Conservation (phyloP, 2,888 invertebrate species). For the Mantis religiosa region DNA sequence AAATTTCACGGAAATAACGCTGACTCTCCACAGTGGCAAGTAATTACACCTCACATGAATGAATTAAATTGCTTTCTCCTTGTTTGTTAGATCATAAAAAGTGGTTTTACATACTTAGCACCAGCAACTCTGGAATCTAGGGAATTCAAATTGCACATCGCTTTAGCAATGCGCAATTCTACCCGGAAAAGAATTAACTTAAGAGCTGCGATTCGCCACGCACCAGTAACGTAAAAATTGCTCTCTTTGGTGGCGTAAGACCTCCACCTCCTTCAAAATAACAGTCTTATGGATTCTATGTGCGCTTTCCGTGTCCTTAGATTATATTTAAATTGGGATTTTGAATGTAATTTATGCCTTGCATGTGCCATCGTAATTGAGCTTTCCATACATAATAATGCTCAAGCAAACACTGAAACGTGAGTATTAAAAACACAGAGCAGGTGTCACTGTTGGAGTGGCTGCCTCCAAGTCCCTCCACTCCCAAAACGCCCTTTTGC, state of each 20-base stretch:
- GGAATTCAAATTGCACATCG: neutral
- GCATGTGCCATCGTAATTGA: too few relatives aligned
- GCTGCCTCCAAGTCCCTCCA: too few relatives aligned
- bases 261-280: neutral
- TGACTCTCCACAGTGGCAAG: neutral
- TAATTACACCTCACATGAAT: neutral
- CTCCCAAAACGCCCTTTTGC: too few relatives aligned
- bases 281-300: neutral
- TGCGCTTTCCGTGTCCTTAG: neutral
- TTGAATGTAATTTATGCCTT: too few relatives aligned
- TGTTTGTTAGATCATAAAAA: neutral
- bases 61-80: neutral
- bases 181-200: neutral
- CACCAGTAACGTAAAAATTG: neutral
- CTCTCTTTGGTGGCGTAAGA: neutral
- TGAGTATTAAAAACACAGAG: too few relatives aligned
- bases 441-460: too few relatives aligned
- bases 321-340: neutral
- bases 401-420: too few relatives aligned
- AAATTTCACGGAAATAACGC: neutral
- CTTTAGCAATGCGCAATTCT: neutral
- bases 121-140: neutral
- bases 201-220: neutral
- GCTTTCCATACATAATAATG: too few relatives aligned
- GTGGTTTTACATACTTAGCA: neutral